Evolutionary conservation across 2,797 vertebrate species (phyloP).

Genomic region (Ceryle rudis): DNA sequence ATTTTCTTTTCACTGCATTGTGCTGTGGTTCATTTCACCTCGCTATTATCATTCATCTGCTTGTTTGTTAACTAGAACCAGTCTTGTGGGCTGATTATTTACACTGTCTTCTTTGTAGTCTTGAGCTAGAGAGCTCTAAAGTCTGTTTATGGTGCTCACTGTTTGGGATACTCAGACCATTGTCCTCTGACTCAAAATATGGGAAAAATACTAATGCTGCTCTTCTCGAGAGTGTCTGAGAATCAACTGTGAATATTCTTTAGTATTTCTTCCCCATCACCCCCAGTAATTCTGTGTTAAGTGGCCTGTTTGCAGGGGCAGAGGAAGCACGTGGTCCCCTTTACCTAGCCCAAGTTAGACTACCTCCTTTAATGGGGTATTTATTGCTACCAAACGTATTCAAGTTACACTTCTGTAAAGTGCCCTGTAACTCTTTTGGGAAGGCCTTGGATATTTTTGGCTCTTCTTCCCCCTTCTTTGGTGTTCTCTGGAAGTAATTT

Average conservation of each 20-base stretch:
- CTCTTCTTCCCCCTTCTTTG: fast-evolving
- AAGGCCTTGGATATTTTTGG: neutral
- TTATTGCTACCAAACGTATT: neutral
- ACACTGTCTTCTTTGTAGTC: neutral
- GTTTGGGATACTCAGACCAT: neutral
- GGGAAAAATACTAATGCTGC: neutral
- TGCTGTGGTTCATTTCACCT: neutral
- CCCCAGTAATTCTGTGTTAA: neutral
- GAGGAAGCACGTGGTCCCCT: neutral
- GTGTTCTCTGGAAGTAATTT: neutral
- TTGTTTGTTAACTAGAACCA: neutral
- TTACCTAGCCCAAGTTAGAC: neutral
- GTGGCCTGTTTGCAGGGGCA: neutral
- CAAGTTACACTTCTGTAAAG: neutral
- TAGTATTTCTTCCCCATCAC: neutral
- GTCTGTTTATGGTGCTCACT: neutral
- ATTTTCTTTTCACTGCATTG: neutral
- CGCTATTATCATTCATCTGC: neutral
- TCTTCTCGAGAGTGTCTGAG: neutral
- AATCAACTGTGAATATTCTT: neutral
- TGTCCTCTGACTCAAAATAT: neutral
- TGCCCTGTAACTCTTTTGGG: neutral
- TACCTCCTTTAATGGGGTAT: neutral
- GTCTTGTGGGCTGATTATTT: neutral
- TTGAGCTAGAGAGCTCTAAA: neutral